Evolutionary conservation across 2,113 vertebrate genomes (phyloP), one percentile per base, ranked within the genome.

Genomic region (Fregata magnificens): DNA sequence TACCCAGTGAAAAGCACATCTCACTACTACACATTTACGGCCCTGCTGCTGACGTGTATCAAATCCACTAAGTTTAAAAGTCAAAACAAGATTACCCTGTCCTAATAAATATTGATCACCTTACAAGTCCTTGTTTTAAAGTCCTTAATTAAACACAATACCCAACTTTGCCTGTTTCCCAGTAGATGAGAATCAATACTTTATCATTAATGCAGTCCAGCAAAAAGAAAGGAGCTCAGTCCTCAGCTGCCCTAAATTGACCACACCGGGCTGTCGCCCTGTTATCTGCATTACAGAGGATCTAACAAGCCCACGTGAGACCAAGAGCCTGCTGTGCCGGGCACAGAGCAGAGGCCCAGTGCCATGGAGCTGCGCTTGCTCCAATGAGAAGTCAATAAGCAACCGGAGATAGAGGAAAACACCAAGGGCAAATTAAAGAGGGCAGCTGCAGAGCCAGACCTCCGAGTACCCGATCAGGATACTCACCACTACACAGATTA

Each of bases 81-180:
- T 67, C 92, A 81, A 69, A 97, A 77, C 40, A 69, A 96, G 61
- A 95, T 96, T 72, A 89, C 17, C 42, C 50, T 1, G 9, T 56
- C 62, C 66, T 94, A 91, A 88, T 91, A 86, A 92, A 90, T 91
- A 96, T 50, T 65, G 91, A 93, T 92, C 83, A 50, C 73, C 69
- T 80, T 50, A 71, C 83, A 79, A 89, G 84, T 32, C 52, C 72
- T 53, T 38, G 50, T 74, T 95, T 92, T 13, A 21, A 87, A 86
- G 86, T 45, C 80, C 70, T 93, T 96, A 95, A 95, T 95, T 94
- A 94, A 93, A 77, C 77, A 82, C 66, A 93, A 63, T 40, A 7
- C 83, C 59, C 81, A 56, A 6, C 77, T 84, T 79, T 21, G 84
- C 70, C 65, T 16, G 49, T 29, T 80, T 69, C 86, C 56, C 61